Evolutionary conservation across 1,140 invertebrate species (phyloP).

Genomic region (Brachionus manjavacas): DNA sequence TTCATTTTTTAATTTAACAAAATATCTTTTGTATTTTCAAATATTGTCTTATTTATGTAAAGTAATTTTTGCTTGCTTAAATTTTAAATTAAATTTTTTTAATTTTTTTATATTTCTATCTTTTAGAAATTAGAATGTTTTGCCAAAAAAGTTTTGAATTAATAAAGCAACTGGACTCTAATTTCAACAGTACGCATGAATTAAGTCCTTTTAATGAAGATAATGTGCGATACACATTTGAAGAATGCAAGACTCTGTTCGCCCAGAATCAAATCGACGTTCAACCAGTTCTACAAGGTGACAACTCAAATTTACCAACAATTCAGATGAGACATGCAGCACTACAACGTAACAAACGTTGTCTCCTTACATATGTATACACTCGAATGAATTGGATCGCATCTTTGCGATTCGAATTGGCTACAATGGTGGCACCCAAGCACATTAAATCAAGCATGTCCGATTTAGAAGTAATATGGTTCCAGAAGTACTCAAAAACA

Average conservation of each 20-base stretch:
- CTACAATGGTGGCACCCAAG: slow-evolving; percentile 70
- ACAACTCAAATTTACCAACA: slow-evolving; percentile 62
- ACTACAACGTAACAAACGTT: slow-evolving; percentile 80
- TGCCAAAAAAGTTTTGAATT: slow-evolving; percentile 41
- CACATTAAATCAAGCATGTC: slow-evolving; percentile 17
- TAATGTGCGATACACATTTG: slow-evolving; percentile 66
- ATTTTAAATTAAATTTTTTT: background rate
- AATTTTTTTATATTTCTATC: background rate
- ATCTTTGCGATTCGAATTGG: slow-evolving; percentile 84
- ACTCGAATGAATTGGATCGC: slow-evolving; percentile 73
- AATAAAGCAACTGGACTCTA: slow-evolving; percentile 37
- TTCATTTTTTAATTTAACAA: too few species aligned
- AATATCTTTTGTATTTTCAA: too few species aligned
- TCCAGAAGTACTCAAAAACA: slow-evolving; percentile 52
- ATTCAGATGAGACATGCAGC: slow-evolving; percentile 76
- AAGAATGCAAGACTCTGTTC: slow-evolving; percentile 71
- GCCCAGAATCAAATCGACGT: slow-evolving; percentile 71
- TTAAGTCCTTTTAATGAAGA: slow-evolving; percentile 55
- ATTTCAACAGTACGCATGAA: background rate
- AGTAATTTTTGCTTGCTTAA: background rate
- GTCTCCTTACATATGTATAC: slow-evolving; percentile 78
- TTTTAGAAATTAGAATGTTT: slow-evolving; percentile 35
- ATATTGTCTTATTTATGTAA: background rate
- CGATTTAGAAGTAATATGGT: slow-evolving; percentile 35
- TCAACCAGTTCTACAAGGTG: slow-evolving; percentile 60